Evolutionary conservation across 2,888 invertebrate species (phyloP), one percentile per base, ranked within the genome.

Genomic region (Laothoe populi): DNA sequence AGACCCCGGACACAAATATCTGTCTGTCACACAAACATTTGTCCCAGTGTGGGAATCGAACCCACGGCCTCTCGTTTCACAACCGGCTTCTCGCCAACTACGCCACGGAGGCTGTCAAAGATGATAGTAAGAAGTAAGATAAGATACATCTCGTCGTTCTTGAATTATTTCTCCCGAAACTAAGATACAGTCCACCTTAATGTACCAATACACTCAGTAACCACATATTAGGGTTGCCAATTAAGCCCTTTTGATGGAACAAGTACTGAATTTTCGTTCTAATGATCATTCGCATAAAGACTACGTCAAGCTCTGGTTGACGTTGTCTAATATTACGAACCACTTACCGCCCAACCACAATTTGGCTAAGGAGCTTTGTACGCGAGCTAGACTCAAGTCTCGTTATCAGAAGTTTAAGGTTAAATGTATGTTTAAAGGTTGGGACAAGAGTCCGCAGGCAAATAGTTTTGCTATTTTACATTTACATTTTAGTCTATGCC

Each of bases 341-440:
- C 53, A 53, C 53, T 53, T 53, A 53, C 10, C 19, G 4, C 19
- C 16, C 1, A 35, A 53, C 53, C 53, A 53, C 53, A 53, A 11
- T 53, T 53, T 5, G 35, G 53, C 53, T 57, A 57, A 48, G 38
- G 60, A 57, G 57, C 35, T 38, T 42, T 31, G 59, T 31, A 11
- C 13, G 49, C 38, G 48, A 35, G 35, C 53, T 46, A 46, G 13
- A 24, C 24, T 24, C 4, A 19, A 44, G 44, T 16, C 5, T 5
- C n/a, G 7, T 26, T 19, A 53, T 53, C 53, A 53, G n/a, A 35
- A 35, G 53, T 53, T 53, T 31, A 4, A 31, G 1, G 11, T 31
- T 11, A 45, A 24, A 19, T 4, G 19, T 4, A 26, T 16, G n/a
- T 53, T 19, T 35, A 31, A 31, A 31, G 31, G 31, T 31, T 26